Evolutionary conservation across 2,888 invertebrate species (phyloP), one percentile per base, ranked within the genome.

Genomic region (Eueremaeus valkanovi): DNA sequence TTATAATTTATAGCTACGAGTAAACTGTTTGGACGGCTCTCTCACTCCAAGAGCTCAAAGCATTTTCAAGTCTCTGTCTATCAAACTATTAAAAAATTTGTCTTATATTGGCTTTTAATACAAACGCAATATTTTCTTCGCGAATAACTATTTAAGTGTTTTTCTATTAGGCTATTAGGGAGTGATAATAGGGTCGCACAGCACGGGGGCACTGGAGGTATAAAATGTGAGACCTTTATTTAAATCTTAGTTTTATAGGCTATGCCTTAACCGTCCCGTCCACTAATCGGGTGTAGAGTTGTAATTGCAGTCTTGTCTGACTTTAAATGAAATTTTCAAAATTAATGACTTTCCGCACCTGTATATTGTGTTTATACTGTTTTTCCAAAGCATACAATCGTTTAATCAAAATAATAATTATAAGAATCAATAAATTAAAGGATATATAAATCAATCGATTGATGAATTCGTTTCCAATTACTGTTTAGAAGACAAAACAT

Each of bases 361-460:
- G 49, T 11, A 13, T 42, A 16, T 11, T 49, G 49, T 49, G 16
- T 49, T 16, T 49, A 49, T 49, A 49, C 8, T n/a, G 49, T 49
- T 3, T 49, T 49, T n/a, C 21, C 16, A 49, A 49, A 16, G 3
- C 18, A 49, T 49, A 49, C 21, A 49, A 49, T 49, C 49, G 49
- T 49, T 49, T 49, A 49, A 49, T 49, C 9, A 49, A 49, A 49
- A 49, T 49, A 49, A n/a, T n/a, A n/a, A 49, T 49, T n/a, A 49
- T 49, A 49, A 13, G n/a, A 49, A 49, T 49, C 49, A 49, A 49
- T 49, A 49, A 49, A 5, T n/a, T n/a, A n/a, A 13, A 16, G 5
- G 18, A 49, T 5, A 49, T 49, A 9, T 49, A 5, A 49, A 49
- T 5, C 49, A 49, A 49, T 49, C 18, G 16, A 49, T 49, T 16